These are phyloP conservation scores for Solenodon paradoxus DNA, from an alignment of 2,113 vertebrate species.

Conservation along the genomic window DNA sequence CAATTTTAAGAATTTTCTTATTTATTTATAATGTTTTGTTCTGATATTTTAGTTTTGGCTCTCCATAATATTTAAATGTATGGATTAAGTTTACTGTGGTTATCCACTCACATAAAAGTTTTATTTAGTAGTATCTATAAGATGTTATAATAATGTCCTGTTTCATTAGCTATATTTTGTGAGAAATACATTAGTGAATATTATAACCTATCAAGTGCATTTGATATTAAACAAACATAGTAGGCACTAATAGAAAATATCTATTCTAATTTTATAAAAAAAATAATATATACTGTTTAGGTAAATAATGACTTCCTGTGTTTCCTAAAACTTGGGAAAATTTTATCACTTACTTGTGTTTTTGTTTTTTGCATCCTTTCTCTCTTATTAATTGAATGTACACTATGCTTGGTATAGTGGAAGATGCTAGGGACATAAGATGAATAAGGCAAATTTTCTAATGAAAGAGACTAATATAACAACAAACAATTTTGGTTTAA, in stretches of 20 bases:
- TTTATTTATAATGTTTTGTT: not conserved
- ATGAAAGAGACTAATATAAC: not conserved
- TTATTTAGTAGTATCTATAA: not conserved
- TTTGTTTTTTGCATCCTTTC: not conserved
- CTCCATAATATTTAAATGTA: not conserved
- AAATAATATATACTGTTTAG: not conserved
- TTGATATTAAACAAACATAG: not conserved
- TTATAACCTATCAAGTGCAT: not conserved
- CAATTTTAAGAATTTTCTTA: not conserved
- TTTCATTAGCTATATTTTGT: constrained; percentile 28
- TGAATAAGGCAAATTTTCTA: not conserved
- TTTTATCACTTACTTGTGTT: not conserved
- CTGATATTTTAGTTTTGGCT: not conserved
- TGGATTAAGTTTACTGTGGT: not conserved
- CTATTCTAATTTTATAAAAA: not conserved
- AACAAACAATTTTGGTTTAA: not conserved
- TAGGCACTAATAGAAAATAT: not conserved
- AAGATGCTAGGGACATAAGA: not conserved
- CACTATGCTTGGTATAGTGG: not conserved
- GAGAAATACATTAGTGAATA: not conserved
- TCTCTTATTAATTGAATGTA: not conserved
- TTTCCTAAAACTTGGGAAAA: not conserved
- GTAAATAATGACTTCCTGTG: not conserved
- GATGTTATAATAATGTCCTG: not conserved
- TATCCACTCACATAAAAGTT: not conserved